Percentiles rank a stretch among this genome's conserved stretches.
Conservation (phyloP, 2,113 vertebrate genomes). For the Nicator chloris region DNA sequence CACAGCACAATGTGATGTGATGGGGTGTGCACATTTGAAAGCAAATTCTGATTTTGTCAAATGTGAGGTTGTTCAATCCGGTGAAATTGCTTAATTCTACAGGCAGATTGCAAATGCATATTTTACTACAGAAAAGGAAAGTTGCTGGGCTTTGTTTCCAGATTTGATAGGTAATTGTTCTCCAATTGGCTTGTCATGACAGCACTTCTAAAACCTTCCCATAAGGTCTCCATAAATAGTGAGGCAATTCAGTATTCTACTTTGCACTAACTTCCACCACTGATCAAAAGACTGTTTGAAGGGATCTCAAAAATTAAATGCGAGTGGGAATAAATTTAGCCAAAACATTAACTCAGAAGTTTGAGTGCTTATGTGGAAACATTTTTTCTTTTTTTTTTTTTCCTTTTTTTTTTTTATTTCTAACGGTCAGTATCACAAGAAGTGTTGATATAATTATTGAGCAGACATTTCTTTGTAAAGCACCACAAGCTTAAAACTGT, state of each 20-base stretch:
- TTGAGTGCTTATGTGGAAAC: background rate
- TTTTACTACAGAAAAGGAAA: background rate
- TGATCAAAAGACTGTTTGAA: background rate
- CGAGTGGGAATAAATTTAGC: background rate
- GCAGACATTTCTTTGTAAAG: background rate
- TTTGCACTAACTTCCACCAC: background rate
- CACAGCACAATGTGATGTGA: no score
- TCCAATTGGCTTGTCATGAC: background rate
- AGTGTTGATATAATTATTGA: background rate
- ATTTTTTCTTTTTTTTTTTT: background rate
- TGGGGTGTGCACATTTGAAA: background rate
- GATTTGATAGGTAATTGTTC: background rate
- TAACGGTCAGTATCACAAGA: background rate
- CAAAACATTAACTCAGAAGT: background rate
- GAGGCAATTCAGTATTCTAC: background rate
- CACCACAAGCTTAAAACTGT: background rate
- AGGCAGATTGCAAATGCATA: background rate
- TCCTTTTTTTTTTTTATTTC: background rate
- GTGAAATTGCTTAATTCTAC: background rate
- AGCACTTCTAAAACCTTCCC: background rate
- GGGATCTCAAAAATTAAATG: background rate
- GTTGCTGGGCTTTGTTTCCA: background rate
- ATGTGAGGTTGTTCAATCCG: background rate
- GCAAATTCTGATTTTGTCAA: background rate
- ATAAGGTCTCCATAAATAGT: background rate